Evolutionary conservation across 2,797 vertebrate species (phyloP).

Genomic region (Xiphorhynchus erythropygius): DNA sequence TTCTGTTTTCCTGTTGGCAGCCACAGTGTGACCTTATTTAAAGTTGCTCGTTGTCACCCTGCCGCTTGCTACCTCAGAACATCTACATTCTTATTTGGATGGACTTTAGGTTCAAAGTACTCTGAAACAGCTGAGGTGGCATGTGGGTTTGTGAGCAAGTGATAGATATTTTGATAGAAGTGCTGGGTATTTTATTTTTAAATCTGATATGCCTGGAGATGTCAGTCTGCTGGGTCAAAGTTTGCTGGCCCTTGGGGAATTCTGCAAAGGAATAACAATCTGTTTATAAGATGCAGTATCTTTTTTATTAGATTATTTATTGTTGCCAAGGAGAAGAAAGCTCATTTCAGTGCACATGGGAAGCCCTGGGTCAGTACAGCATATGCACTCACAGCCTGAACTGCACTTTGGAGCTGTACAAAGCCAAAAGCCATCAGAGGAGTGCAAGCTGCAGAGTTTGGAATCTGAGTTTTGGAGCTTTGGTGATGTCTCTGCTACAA

Average conservation of each 20-base stretch:
- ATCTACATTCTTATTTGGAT: background rate
- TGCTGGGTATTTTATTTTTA: background rate
- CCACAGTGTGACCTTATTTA: background rate
- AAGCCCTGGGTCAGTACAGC: background rate
- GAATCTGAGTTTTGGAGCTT: background rate
- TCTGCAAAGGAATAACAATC: background rate
- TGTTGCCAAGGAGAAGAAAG: background rate
- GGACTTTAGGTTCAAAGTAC: background rate
- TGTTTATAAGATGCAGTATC: background rate
- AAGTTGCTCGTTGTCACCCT: background rate
- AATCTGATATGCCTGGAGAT: background rate
- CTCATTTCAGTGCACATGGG: background rate
- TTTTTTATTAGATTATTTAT: slow-evolving; percentile 1
- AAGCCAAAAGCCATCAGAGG: background rate
- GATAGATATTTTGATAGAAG: background rate
- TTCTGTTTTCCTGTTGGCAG: background rate
- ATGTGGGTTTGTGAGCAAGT: background rate
- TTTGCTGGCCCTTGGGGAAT: background rate
- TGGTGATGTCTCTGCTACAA: background rate
- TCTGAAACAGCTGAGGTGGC: background rate
- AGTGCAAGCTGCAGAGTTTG: background rate
- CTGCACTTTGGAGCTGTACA: background rate
- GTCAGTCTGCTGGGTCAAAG: background rate
- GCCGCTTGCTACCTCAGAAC: background rate
- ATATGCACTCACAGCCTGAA: background rate